These are phyloP conservation scores for Acromyrmex heyeri DNA, from an alignment of 1,140 invertebrate genomes.

Conservation along the genomic window DNA sequence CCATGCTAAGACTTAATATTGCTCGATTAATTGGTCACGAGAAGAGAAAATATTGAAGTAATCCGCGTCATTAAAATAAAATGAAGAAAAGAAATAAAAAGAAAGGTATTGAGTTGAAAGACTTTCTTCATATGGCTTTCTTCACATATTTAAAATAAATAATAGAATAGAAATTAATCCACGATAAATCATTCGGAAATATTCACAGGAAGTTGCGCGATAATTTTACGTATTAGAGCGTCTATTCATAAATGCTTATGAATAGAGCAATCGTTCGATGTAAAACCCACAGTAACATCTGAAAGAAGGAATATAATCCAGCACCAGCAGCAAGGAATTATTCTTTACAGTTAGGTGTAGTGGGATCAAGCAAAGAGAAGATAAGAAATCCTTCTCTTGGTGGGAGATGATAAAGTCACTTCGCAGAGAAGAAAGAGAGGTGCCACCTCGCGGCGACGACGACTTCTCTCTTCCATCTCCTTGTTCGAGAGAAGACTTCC, in stretches of 20 bases:
- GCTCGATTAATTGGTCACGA: constrained; percentile 20
- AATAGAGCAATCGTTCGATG: neutral
- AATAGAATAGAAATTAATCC: neutral
- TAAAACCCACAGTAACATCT: constrained; percentile 13
- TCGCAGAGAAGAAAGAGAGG: constrained; percentile 41
- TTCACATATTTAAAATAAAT: neutral
- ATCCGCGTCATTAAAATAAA: constrained; percentile 8
- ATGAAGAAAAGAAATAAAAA: neutral
- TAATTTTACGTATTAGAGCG: constrained; percentile 14
- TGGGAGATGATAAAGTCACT: constrained; percentile 44
- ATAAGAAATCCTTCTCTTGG: neutral
- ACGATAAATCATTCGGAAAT: constrained; percentile 12
- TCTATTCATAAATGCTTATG: constrained; percentile 6
- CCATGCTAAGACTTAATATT: neutral
- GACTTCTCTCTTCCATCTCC: constrained; percentile 46
- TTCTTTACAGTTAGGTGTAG: constrained; percentile 62
- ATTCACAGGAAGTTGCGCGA: neutral
- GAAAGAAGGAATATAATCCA: constrained; percentile 12
- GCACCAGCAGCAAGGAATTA: constrained; percentile 4
- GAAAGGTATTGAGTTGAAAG: neutral
- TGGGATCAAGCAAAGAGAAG: constrained; percentile 14
- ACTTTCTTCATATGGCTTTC: constrained; percentile 4
- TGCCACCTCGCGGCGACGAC: constrained; percentile 39
- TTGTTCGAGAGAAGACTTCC: constrained; percentile 34
- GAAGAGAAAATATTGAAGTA: constrained; percentile 19